Conservation (phyloP, 2,113 vertebrate species). For the Agapornis roseicollis region DNA sequence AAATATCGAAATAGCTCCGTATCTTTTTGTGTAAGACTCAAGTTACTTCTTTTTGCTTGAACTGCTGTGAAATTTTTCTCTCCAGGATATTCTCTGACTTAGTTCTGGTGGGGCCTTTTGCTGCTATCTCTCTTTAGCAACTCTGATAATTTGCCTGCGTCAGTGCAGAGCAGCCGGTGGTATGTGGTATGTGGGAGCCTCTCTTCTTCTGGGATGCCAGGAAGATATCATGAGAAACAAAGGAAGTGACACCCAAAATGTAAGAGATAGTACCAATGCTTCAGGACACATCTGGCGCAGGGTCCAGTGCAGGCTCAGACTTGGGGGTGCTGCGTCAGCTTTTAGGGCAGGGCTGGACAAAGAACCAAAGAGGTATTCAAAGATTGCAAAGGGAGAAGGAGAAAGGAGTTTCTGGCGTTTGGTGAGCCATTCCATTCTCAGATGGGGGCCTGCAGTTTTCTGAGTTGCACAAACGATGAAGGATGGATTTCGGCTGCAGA, state of each 20-base stretch:
- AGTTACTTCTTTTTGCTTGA: background rate
- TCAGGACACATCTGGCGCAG: background rate
- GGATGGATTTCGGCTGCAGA: background rate
- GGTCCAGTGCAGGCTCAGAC: background rate
- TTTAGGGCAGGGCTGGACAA: background rate
- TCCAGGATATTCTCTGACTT: background rate
- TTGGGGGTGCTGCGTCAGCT: background rate
- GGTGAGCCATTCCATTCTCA: background rate
- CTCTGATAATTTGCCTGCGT: background rate
- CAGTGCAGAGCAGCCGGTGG: accelerated
- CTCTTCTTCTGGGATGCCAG: background rate
- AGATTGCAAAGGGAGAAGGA: background rate
- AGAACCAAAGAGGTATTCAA: background rate
- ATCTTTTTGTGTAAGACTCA: background rate
- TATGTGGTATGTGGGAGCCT: background rate
- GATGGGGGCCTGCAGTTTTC: background rate
- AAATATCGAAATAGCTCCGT: background rate
- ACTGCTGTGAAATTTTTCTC: background rate
- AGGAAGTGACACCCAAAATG: background rate
- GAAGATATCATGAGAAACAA: background rate
- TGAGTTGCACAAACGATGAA: background rate
- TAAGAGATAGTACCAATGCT: background rate
- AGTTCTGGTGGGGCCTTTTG: background rate
- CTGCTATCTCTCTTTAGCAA: background rate
- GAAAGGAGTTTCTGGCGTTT: background rate